Conservation (phyloP, 1,140 invertebrate genomes). For the Cecropterus lyciades region DNA sequence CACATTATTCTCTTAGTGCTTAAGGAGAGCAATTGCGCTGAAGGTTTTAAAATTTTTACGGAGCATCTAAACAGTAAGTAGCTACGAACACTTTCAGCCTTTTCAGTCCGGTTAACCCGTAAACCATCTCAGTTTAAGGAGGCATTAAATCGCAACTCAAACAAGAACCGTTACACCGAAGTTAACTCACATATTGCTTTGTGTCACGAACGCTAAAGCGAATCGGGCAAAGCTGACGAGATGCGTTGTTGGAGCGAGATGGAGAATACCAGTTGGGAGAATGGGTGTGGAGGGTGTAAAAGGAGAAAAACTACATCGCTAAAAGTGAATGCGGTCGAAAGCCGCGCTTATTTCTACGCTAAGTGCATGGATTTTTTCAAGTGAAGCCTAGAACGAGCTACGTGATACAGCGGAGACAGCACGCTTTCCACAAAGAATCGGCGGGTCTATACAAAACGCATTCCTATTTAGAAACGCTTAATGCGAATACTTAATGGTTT, state of each 20-base stretch:
- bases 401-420: constrained; percentile 35
- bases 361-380: constrained; percentile 84
- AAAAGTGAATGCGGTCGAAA: constrained; percentile 84
- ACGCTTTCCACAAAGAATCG: constrained; percentile 31
- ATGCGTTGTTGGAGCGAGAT: constrained; percentile 64
- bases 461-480: constrained; percentile 31
- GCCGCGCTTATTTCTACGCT: constrained; percentile 80
- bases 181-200: constrained; percentile 84
- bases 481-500: constrained; percentile 34
- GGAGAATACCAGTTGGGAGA: constrained; percentile 64
- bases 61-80: constrained; percentile 76
- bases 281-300: constrained; percentile 79
- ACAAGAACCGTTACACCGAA: constrained; percentile 82
- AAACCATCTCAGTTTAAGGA: constrained; percentile 83
- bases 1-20: constrained; percentile 15
- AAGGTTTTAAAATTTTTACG: constrained; percentile 75
- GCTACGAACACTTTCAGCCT: constrained; percentile 75
- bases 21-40: constrained; percentile 39
- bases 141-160: constrained; percentile 84
- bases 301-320: constrained; percentile 83
- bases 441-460: constrained; percentile 34
- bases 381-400: constrained; percentile 64
- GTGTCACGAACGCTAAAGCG: constrained; percentile 81
- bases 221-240: constrained; percentile 62
- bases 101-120: constrained; percentile 79